Evolutionary conservation across 1,140 invertebrate species (phyloP).

Genomic region (Metopolophium dirhodum): DNA sequence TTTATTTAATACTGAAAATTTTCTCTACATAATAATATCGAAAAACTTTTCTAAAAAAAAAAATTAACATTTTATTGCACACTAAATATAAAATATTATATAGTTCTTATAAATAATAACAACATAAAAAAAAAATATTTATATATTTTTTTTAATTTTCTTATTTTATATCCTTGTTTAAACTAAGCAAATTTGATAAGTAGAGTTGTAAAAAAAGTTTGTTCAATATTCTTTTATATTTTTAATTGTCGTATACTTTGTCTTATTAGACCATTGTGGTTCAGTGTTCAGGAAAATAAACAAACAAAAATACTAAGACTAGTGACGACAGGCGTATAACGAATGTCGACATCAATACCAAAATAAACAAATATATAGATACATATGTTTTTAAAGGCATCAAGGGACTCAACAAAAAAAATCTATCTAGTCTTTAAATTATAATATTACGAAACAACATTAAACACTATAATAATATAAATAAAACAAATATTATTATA

Average conservation of each 20-base stretch:
- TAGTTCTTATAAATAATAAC: slow-evolving; percentile 50
- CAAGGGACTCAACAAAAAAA: slow-evolving; percentile 47
- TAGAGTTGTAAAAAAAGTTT: slow-evolving; percentile 54
- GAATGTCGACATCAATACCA: slow-evolving; percentile 40
- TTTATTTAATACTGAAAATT: slow-evolving; percentile 54
- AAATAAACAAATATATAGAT: slow-evolving; percentile 25
- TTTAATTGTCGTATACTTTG: slow-evolving; percentile 49
- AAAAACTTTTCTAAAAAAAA: slow-evolving; percentile 50
- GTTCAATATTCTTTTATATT: slow-evolving; percentile 40
- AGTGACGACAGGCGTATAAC: slow-evolving; percentile 34
- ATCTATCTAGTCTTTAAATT: slow-evolving; percentile 49
- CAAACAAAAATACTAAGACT: slow-evolving; percentile 55
- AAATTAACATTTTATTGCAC: slow-evolving; percentile 55
- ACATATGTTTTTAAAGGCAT: slow-evolving; percentile 44
- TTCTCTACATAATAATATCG: slow-evolving; percentile 36
- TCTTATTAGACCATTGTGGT: slow-evolving; percentile 35
- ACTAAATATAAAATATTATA: slow-evolving; percentile 46
- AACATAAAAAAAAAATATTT: slow-evolving; percentile 22
- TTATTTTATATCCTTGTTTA: slow-evolving; percentile 16
- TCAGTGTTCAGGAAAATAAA: slow-evolving; percentile 42
- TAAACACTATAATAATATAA: slow-evolving; percentile 54
- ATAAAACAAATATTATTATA: slow-evolving; percentile 56
- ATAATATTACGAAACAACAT: slow-evolving; percentile 52
- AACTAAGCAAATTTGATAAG: slow-evolving; percentile 44
- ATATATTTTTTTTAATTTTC: slow-evolving; percentile 32